A percentile compares a stretch with the other conserved stretches of the same genome.
These are phyloP conservation scores for Calliphora vomitoria DNA, from an alignment of 2,888 invertebrate species.

Conservation along the genomic window DNA sequence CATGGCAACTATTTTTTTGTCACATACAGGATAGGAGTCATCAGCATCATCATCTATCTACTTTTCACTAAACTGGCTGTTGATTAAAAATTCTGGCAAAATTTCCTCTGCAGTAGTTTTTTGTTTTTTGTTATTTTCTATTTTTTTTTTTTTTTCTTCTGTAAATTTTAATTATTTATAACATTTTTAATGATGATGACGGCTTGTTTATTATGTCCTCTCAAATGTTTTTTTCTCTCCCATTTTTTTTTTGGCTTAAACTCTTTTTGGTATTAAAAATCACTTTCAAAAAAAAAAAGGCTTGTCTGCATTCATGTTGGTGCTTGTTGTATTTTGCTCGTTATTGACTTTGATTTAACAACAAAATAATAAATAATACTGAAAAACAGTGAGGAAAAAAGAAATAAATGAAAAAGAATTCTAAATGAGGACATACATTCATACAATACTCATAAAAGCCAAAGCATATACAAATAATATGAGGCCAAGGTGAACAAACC, in stretches of 20 bases:
- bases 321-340: not conserved
- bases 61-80: slow-evolving; percentile 42
- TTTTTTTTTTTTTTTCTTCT: slow-evolving; percentile 34
- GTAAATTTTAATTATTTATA: slow-evolving; percentile 41
- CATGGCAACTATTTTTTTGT: slow-evolving; percentile 3
- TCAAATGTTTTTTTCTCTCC: not conserved
- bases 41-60: slow-evolving; percentile 10
- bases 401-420: slow-evolving; percentile 48
- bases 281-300: not conserved
- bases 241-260: slow-evolving; percentile 20
- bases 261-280: slow-evolving; percentile 3
- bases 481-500: slow-evolving; percentile 72
- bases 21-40: not conserved
- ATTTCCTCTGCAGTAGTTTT: slow-evolving; percentile 63
- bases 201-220: slow-evolving; percentile 40
- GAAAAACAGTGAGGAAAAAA: slow-evolving; percentile 11
- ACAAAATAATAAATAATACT: slow-evolving; percentile 27
- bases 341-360: slow-evolving; percentile 65
- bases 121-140: too few relatives aligned
- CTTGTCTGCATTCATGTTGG: too few relatives aligned
- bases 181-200: slow-evolving; percentile 30
- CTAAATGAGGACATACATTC: slow-evolving; percentile 54
- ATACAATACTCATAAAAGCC: slow-evolving; percentile 8
- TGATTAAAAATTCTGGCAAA: slow-evolving; percentile 69
- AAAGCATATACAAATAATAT: slow-evolving; percentile 36